Evolutionary conservation across 2,888 invertebrate genomes (phyloP).

Genomic region (Pachydiplax longipennis): DNA sequence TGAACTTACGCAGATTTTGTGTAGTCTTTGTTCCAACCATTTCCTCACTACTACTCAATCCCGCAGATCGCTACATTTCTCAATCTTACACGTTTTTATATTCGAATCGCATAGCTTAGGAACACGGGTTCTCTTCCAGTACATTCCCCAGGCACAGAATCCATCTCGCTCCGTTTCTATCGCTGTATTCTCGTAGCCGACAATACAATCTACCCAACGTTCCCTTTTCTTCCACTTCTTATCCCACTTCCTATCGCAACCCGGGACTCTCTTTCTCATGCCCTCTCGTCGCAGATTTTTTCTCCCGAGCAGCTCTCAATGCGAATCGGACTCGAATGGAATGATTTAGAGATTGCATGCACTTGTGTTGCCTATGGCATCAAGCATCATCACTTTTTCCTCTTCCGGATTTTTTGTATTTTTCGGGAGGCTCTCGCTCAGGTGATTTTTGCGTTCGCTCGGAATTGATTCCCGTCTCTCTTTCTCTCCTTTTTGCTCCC

Average conservation of each 20-base stretch:
- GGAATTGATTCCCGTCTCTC: slow-evolving; percentile 15
- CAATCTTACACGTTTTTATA: no score
- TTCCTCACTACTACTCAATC: no score
- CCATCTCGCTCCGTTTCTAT: background rate
- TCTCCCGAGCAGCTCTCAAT: background rate
- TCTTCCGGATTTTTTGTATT: background rate
- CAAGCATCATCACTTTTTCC: background rate
- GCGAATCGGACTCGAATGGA: background rate
- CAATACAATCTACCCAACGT: background rate
- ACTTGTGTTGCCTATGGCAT: slow-evolving; percentile 6
- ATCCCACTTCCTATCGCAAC: background rate
- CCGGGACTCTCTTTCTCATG: background rate
- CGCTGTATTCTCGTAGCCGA: background rate
- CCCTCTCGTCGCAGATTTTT: background rate
- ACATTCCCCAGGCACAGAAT: background rate
- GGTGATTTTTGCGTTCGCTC: slow-evolving; percentile 5
- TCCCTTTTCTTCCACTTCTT: background rate
- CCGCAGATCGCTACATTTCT: no score
- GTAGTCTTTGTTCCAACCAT: no score
- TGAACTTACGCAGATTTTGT: no score
- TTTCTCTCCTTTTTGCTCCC: background rate
- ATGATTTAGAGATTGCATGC: slow-evolving; percentile 12
- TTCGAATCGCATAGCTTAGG: background rate
- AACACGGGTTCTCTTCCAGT: background rate
- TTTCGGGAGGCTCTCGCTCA: background rate